A percentile compares a stretch with the other conserved stretches of the same genome.
Evolutionary conservation across 2,797 vertebrate species (phyloP).

Genomic region (Margarornis squamiger): DNA sequence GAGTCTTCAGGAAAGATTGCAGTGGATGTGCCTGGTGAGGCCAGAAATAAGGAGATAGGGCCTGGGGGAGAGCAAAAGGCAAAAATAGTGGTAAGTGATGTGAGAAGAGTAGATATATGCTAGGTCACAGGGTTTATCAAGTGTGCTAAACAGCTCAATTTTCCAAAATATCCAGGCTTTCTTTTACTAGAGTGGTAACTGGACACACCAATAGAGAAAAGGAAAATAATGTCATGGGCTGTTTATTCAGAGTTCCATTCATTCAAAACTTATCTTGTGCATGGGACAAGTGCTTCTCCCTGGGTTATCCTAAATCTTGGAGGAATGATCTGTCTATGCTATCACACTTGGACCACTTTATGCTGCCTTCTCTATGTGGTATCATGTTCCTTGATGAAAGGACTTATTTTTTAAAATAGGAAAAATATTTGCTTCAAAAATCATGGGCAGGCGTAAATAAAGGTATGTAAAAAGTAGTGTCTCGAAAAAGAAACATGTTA

Average conservation of each 20-base stretch:
- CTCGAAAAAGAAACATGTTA: not conserved
- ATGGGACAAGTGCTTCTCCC: accelerated
- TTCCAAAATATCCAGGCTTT: not conserved
- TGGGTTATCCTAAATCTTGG: not conserved
- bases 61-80: not conserved
- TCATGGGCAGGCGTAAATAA: not conserved
- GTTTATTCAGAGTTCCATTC: not conserved
- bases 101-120: not conserved
- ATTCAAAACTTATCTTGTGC: not conserved
- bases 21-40: not conserved
- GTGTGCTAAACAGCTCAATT: not conserved
- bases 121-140: not conserved
- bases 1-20: not conserved
- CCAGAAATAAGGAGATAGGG: not conserved
- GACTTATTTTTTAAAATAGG: not conserved
- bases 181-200: not conserved
- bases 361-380: not conserved
- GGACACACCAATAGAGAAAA: not conserved
- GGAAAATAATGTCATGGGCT: not conserved
- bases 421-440: not conserved
- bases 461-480: not conserved
- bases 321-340: not conserved
- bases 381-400: not conserved
- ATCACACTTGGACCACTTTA: not conserved
- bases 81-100: not conserved